Evolutionary conservation across 2,113 vertebrate species (phyloP).

Genomic region (Prochilodus magdalenae): DNA sequence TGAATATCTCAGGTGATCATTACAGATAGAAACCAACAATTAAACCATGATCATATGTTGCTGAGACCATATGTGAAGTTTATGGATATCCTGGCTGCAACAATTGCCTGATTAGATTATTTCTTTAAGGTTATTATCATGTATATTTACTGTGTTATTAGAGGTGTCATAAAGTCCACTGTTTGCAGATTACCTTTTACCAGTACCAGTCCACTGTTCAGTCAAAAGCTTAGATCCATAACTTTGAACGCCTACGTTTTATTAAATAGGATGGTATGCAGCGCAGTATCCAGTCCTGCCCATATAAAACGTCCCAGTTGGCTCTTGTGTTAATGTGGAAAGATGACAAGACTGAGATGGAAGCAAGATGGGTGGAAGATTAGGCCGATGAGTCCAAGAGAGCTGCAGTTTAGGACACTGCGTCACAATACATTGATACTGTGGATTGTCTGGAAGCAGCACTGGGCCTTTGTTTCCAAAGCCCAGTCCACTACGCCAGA

Average conservation of each 20-base stretch:
- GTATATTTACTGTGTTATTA: no score
- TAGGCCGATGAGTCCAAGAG: constrained; percentile 10
- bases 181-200: not conserved
- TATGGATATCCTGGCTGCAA: no score
- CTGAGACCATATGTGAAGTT: no score
- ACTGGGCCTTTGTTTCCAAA: constrained; percentile 16
- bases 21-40: no score
- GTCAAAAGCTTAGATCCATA: not conserved
- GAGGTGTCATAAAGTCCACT: no score
- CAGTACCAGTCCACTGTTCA: not conserved
- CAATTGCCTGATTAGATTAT: no score
- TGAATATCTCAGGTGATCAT: no score
- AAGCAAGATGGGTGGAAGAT: not conserved
- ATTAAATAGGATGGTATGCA: not conserved
- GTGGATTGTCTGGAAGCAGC: constrained; percentile 32
- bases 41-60: no score
- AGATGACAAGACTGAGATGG: constrained; percentile 9
- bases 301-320: constrained; percentile 1
- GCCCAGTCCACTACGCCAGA: constrained; percentile 14
- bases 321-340: not conserved
- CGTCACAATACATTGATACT: constrained; percentile 40
- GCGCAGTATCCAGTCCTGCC: not conserved
- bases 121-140: no score
- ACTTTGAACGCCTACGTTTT: not conserved
- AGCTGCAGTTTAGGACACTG: constrained; percentile 19